Evolutionary conservation across 2,113 vertebrate genomes (phyloP), one percentile per base, ranked within the genome.

Genomic region (Notarius quadriscutis): DNA sequence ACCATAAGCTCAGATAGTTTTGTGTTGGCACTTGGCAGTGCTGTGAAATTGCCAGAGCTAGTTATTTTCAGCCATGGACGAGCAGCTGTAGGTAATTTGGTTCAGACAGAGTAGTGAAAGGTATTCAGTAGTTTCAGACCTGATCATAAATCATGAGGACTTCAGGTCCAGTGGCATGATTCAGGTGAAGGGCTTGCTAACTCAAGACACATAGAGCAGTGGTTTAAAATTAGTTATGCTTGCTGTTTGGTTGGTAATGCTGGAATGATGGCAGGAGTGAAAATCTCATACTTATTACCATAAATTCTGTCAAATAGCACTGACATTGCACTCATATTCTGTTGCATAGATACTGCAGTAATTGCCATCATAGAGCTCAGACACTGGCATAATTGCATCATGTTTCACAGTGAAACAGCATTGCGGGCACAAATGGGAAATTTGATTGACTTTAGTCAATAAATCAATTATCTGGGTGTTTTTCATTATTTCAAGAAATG

Each of bases 51-150:
- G 85, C 75, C 88, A 91, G 86, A 88, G 57, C 80, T 90, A 90
- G 89, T 93, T 92, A 86, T 91, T 91, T 91, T 93, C 87, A 92
- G 92, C 89, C 83, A 69, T 89, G 88, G 87, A 87, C 88, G 87
- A 93, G 87, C 84, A 83, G 83, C 89, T 89, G 79, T 79, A 77
- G 87, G 86, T 91, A 90, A 90, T 92, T 92, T 89, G 87, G 91
- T 92, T 86, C 89, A 89, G 89, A 88, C 81, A 69, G 79, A 67
- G 69, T 84, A 88, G 83, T 82, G 87, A 92, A 87, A 86, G 77
- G 88, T 86, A 86, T 92, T 87, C 72, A 82, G 14, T 18, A 81
- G 79, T 85, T 90, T 30, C 57, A n/a, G 78, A 62, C 51, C 87
- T 79, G 34, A 87, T 85, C 89, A 90, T 91, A 87, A 91, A 92